phyloP scores from a whole-genome alignment of 1,140 invertebrate species.

The Babylonia areolata region DNA sequence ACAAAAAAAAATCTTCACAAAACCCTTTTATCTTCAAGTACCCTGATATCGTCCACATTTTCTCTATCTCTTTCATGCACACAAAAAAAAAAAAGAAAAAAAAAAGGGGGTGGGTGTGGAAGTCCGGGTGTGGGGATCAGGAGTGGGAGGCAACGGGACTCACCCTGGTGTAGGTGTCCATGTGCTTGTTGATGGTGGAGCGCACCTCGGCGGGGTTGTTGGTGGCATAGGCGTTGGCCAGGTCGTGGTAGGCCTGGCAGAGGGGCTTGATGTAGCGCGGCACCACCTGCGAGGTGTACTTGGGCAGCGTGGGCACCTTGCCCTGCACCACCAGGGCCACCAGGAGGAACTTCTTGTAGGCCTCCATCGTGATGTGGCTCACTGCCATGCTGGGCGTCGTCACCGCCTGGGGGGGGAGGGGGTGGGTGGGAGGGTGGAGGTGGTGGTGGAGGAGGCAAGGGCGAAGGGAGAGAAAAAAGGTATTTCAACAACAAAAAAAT shows the following conservation, averaged over 20 bases:
- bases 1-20: no score
- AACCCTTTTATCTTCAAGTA: no score
- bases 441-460: no score
- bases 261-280: constrained; percentile 92
- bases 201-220: constrained; percentile 85
- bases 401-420: no score
- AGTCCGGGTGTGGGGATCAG: no score
- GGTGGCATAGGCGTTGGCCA: constrained; percentile 87
- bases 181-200: constrained; percentile 83
- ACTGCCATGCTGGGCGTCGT: constrained; percentile 94
- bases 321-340: constrained; percentile 94
- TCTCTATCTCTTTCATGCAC: no score
- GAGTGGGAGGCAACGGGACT: constrained; percentile 39
- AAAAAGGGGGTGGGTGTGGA: no score
- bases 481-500: no score
- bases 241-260: constrained; percentile 92
- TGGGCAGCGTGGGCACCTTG: constrained; percentile 87
- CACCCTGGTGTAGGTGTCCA: constrained; percentile 84
- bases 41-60: no score
- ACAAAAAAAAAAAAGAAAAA: no score
- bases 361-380: constrained; percentile 97
- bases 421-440: no score
- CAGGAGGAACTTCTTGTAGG: constrained; percentile 97
- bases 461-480: no score
- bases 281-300: constrained; percentile 94